These are phyloP conservation scores for Cynodonichthys magdalenae DNA, from an alignment of 2,797 vertebrate species.

Conservation along the genomic window DNA sequence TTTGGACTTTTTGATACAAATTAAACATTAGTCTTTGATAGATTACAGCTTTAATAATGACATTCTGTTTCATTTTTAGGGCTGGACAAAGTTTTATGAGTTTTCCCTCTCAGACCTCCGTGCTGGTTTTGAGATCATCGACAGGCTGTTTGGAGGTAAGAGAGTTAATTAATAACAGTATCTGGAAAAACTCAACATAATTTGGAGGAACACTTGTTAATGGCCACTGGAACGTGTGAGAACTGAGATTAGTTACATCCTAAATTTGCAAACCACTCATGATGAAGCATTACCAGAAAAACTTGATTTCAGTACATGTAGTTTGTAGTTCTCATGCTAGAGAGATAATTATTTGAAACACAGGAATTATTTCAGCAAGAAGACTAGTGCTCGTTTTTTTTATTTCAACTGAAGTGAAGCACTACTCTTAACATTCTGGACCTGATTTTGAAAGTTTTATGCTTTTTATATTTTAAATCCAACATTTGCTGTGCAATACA, in stretches of 20 bases:
- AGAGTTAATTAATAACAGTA: not conserved
- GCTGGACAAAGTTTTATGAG: conserved; percentile 98
- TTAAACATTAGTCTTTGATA: not conserved
- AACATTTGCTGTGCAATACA: not conserved
- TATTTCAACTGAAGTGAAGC: not conserved
- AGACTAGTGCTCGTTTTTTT: not conserved
- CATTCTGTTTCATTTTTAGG: conserved; percentile 74
- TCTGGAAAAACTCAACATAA: not conserved
- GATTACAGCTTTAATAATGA: not conserved
- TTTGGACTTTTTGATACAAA: no score
- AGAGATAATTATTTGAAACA: no score
- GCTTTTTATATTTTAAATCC: not conserved
- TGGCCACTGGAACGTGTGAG: conserved; percentile 1
- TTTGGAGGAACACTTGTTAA: conserved; percentile 11
- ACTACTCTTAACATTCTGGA: not conserved
- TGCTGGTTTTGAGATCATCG: conserved; percentile 93
- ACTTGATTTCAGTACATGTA: no score
- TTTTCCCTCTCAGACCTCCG: conserved; percentile 96
- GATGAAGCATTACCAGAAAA: no score
- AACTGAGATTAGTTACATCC: no score
- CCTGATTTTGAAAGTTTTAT: not conserved
- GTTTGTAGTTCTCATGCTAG: no score
- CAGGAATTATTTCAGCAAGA: not conserved
- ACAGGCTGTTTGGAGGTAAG: conserved; percentile 92
- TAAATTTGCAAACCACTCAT: no score